Evolutionary conservation across 2,888 invertebrate genomes (phyloP), one percentile per base, ranked within the genome.

Genomic region (Uloborus plumipes): DNA sequence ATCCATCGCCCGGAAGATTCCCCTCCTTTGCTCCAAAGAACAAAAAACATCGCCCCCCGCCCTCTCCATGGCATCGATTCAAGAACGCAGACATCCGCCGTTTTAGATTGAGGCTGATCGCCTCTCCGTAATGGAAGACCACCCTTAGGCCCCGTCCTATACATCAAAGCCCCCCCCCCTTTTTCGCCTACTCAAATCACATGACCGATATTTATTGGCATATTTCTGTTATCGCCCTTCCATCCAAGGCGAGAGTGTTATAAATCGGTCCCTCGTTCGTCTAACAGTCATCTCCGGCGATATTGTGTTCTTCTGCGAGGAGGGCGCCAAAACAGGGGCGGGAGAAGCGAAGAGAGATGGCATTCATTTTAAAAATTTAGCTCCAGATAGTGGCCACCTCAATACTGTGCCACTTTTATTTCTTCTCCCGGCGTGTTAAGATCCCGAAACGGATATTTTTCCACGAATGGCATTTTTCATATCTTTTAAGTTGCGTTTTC

Each of bases 181-280:
- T 39, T 39, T 39, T 39, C 39, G 39, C 39, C 39, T 39, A 39
- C 70, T 74, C 79, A 62, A 81, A 81, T 81, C 80, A 70, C 73
- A 53, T 59, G 80, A 61, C 80, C 80, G 65, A 81, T 81, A 81
- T 81, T 81, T 81, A 81, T 81, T 81, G 80, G 80, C 80, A 81
- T 81, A 81, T 81, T 81, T 74, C 74, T 81, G 80, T 75, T 81
- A 81, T 81, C 80, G 74, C 80, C 67, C 47, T 66, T 65, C 58
- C 58, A 67, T 67, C 50, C 67, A 65, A 50, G 49, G 64, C 70
- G 62, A 55, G 70, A 80, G 61, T 64, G 70, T 75, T 74, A 81
- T 81, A 81, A 81, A 75, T 81, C 70, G 80, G 64, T 51, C 26
- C 55, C 65, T 69, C 62, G 62, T 70, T 53, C 69, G 62, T 62